Percentiles rank a stretch among this genome's conserved stretches.
Conservation (phyloP, 2,888 invertebrate genomes). For the Agrilus mali region DNA sequence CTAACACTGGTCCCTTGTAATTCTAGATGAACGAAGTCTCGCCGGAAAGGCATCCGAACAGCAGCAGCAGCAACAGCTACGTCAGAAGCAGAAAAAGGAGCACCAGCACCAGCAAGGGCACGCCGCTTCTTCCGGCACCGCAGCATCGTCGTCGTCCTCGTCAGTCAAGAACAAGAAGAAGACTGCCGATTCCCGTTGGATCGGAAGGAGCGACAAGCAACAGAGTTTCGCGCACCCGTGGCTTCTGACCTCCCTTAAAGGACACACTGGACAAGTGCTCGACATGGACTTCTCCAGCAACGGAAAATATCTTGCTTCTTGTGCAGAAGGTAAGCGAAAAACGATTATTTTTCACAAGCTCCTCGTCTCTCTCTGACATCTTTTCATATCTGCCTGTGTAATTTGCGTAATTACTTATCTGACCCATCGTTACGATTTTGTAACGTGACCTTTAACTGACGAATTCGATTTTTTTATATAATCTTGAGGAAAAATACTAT, state of each 20-base stretch:
- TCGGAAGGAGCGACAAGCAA: constrained; percentile 38
- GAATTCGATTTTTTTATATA: not conserved
- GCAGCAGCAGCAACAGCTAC: not conserved
- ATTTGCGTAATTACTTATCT: not conserved
- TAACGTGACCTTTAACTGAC: not conserved
- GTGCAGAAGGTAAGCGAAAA: constrained; percentile 63
- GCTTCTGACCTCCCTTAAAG: constrained; percentile 69
- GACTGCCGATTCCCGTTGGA: constrained; percentile 28
- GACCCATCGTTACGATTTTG: not conserved
- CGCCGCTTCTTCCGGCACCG: not conserved
- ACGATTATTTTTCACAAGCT: not conserved
- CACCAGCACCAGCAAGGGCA: not conserved
- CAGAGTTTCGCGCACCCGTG: constrained; percentile 59
- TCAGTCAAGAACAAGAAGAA: constrained; percentile 32
- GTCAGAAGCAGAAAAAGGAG: not conserved
- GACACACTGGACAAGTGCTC: constrained; percentile 62
- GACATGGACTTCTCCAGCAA: constrained; percentile 74
- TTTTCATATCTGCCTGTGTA: not conserved
- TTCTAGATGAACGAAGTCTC: too few relatives aligned
- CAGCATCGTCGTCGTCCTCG: not conserved
- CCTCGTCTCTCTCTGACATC: too few relatives aligned
- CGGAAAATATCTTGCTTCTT: constrained; percentile 74
- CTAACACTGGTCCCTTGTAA: too few relatives aligned
- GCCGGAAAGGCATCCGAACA: not conserved
- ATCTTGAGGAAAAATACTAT: too few relatives aligned